Conservation (phyloP, 2,797 vertebrate species). For the Lacerta agilis region DNA sequence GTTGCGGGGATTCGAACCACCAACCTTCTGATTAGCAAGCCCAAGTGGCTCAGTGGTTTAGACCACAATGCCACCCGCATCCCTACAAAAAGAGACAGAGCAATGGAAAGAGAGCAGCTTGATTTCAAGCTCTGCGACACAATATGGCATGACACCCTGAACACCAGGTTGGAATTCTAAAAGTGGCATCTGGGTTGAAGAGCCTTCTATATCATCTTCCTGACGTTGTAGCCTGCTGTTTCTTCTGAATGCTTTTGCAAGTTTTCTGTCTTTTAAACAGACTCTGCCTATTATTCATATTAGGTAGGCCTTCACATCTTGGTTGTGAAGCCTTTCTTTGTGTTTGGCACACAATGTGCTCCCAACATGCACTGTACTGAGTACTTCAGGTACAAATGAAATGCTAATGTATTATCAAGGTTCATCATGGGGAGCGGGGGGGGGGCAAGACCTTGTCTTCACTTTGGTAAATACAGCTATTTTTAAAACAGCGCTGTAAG, state of each 20-base stretch:
- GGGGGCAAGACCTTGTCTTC: neutral
- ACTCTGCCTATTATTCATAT: neutral
- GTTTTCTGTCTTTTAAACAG: neutral
- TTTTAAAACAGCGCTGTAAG: neutral
- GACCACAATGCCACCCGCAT: no score
- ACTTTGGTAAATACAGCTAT: neutral
- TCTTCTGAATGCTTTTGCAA: neutral
- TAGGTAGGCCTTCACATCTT: neutral
- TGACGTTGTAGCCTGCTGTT: neutral
- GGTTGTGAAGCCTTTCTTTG: neutral
- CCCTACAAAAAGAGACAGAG: neutral
- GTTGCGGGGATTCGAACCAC: no score
- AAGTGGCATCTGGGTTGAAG: neutral
- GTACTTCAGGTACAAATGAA: neutral
- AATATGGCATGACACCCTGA: neutral
- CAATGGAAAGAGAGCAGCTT: neutral
- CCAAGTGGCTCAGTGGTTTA: no score
- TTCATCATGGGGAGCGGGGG: neutral
- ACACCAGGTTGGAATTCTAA: neutral
- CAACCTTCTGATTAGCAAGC: no score
- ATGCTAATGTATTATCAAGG: constrained; percentile 8
- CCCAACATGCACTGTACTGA: neutral
- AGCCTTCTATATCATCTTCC: neutral
- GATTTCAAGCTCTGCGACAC: neutral
- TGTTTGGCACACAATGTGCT: neutral